Conservation (phyloP, 1,140 invertebrate species). For the Vanessa atalanta region DNA sequence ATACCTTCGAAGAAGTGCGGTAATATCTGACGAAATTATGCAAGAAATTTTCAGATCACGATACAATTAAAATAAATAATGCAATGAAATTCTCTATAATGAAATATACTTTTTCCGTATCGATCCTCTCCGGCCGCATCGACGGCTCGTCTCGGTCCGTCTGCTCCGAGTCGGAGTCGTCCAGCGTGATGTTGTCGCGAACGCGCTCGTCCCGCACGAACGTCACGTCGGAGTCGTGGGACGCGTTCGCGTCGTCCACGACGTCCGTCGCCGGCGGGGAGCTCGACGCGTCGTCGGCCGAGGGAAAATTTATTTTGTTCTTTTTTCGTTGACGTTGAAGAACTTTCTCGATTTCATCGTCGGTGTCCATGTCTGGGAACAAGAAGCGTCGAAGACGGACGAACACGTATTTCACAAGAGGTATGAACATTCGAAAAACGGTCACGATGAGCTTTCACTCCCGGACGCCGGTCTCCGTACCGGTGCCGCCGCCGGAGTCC, state of each 20-base stretch:
- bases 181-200: constrained; percentile 34
- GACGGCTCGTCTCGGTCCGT: constrained; percentile 3
- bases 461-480: background rate
- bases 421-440: background rate
- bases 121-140: constrained; percentile 4
- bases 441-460: background rate
- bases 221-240: constrained; percentile 38
- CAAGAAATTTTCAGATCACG: background rate
- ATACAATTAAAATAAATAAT: background rate
- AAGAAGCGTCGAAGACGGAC: background rate
- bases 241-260: background rate
- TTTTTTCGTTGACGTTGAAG: constrained; percentile 17
- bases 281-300: background rate
- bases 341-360: constrained; percentile 81
- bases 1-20: constrained; percentile 54
- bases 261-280: background rate
- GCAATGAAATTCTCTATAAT: background rate
- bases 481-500: background rate
- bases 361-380: constrained; percentile 71
- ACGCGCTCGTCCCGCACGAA: constrained; percentile 52
- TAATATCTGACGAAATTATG: constrained; percentile 34
- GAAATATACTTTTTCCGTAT: constrained; percentile 16
- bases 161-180: constrained; percentile 32
- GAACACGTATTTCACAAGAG: background rate
- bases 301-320: constrained; percentile 1